Evolutionary conservation across 1,140 invertebrate genomes (phyloP), one percentile per base, ranked within the genome.

Genomic region (Leguminivora glycinivorella): DNA sequence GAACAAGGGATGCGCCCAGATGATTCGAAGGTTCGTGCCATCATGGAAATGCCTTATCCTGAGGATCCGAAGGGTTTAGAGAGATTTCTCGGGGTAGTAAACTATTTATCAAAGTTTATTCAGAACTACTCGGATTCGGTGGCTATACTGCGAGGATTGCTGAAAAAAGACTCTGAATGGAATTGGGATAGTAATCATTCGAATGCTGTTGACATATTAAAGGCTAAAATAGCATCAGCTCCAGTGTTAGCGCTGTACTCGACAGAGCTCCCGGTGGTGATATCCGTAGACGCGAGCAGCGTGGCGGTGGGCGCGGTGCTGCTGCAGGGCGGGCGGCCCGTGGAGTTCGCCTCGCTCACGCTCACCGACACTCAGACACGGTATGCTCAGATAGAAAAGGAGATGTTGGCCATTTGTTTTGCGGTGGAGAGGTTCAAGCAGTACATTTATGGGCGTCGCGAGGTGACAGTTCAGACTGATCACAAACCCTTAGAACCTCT

Each of bases 401-500:
- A 90, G 73, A 69, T 83, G 17, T 47, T 82, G 4, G 80, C 77
- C 12, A 83, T 90, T n/a, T 70, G 75, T 5, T 86, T 81, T 76
- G 81, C 66, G 68, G 83, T 72, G 68, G 38, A 69, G 68, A 75
- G 68, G 71, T 83, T 83, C 72, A 70, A 72, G 12, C 71, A 72
- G 40, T 77, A 77, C 26, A 52, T 80, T n/a, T 75, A 73, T 67
- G 75, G 75, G 0, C 31, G 56, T 19, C 24, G 29, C 1, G 74
- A 74, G 7, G 56, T 77, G 10, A 71, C 83, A 9, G 81, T 90
- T 1, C 78, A 92, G 77, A 91, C 86, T 2, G 90, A 92, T 74
- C 91, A 93, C 69, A 88, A 91, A 71, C 90, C 90, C 5, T 66
- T 93, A 22, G 82, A 85, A 17, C 47, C 76, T 1, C 81, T 92